Conservation (phyloP, 2,888 invertebrate species). For the Spisula solida region DNA sequence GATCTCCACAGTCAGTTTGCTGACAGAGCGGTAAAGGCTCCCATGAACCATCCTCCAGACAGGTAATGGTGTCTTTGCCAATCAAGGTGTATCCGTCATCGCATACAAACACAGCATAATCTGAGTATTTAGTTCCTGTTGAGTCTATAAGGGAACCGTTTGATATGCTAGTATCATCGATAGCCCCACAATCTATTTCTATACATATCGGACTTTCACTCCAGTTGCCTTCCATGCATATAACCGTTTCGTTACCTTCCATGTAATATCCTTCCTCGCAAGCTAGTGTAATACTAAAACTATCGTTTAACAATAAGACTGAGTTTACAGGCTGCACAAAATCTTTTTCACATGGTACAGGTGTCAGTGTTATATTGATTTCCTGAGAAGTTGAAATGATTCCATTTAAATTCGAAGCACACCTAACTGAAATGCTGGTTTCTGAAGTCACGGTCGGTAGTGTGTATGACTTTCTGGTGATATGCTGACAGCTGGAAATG, state of each 20-base stretch:
- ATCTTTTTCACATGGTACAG: neutral
- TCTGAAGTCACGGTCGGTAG: neutral
- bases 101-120: conserved; percentile 17
- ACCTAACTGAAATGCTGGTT: neutral
- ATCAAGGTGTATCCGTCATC: conserved; percentile 30
- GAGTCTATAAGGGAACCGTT: conserved; percentile 25
- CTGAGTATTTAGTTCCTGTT: conserved; percentile 31
- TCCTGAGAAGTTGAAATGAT: neutral
- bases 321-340: neutral
- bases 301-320: neutral
- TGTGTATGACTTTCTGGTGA: neutral
- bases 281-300: neutral
- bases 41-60: conserved; percentile 39
- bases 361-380: no score
- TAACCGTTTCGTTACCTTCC: neutral
- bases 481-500: neutral
- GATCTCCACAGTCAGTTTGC: neutral
- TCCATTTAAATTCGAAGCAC: neutral
- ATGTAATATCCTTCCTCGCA: conserved; percentile 49
- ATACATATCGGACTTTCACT: conserved; percentile 14
- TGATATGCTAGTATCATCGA: neutral
- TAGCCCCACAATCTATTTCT: conserved; percentile 38
- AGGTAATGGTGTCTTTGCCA: conserved; percentile 25
- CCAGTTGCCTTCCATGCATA: conserved; percentile 45
- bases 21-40: conserved; percentile 30